Evolutionary conservation across 2,888 invertebrate species (phyloP).

Genomic region (Drosophila acutilabella): DNA sequence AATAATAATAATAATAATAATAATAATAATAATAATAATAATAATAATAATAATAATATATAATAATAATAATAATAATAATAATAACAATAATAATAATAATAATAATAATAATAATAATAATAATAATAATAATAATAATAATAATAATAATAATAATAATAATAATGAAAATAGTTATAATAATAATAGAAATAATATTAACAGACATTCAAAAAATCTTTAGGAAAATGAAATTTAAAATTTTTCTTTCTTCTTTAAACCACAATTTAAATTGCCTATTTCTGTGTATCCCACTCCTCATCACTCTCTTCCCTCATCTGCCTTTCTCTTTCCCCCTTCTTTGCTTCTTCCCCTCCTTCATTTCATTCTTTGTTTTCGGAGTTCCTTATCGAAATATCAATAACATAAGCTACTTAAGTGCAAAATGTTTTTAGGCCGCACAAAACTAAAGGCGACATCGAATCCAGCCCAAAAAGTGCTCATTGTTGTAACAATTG

Average conservation of each 20-base stretch:
- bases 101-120: too few species aligned
- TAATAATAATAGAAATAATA: too few species aligned
- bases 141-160: too few species aligned
- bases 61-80: too few species aligned
- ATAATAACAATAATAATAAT: too few species aligned
- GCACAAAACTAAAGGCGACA: slow-evolving; percentile 32
- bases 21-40: too few species aligned
- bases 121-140: too few species aligned
- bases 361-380: not conserved
- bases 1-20: too few species aligned
- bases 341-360: not conserved
- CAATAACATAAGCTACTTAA: slow-evolving; percentile 70
- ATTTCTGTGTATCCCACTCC: not conserved
- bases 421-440: slow-evolving; percentile 48
- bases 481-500: slow-evolving; percentile 30
- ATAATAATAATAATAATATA: too few species aligned
- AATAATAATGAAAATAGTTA: too few species aligned
- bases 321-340: not conserved
- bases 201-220: too few species aligned
- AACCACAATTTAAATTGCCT: not conserved
- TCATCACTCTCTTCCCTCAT: not conserved
- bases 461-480: slow-evolving; percentile 2
- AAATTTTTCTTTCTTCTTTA: not conserved
- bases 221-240: not conserved
- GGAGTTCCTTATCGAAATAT: slow-evolving; percentile 54